These are phyloP conservation scores for Drosophila biarmipes DNA, from an alignment of 1,140 invertebrate species.

Conservation along the genomic window DNA sequence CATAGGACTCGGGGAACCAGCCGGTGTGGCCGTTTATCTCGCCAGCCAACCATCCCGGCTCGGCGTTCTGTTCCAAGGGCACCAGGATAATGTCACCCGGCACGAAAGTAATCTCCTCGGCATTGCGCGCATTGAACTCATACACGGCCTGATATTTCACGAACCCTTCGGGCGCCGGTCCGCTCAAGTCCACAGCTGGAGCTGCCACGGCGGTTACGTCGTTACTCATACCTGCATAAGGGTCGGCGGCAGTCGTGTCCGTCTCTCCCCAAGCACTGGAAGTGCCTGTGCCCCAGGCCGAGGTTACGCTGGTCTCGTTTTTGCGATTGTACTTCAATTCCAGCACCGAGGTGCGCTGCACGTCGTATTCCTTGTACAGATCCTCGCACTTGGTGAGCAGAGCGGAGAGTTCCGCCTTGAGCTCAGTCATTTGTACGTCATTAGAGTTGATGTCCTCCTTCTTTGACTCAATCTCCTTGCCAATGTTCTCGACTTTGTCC, in stretches of 20 bases:
- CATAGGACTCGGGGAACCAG: constrained; percentile 99
- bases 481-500: constrained; percentile 89
- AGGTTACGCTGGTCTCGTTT: constrained; percentile 75
- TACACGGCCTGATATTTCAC: constrained; percentile 95
- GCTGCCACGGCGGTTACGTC: constrained; percentile 52
- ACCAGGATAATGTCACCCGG: constrained; percentile 97
- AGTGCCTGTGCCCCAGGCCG: constrained; percentile 82
- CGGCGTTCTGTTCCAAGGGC: constrained; percentile 93
- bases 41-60: constrained; percentile 99
- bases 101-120: constrained; percentile 97
- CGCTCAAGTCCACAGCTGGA: constrained; percentile 62
- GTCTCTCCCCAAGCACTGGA: constrained; percentile 85
- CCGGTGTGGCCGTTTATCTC: constrained; percentile 93
- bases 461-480: constrained; percentile 90
- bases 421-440: constrained; percentile 90
- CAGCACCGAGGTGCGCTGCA: constrained; percentile 86
- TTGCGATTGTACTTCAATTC: constrained; percentile 86
- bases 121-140: constrained; percentile 96
- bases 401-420: constrained; percentile 86
- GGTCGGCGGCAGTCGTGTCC: constrained; percentile 38
- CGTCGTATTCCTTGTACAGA: constrained; percentile 86
- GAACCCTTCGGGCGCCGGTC: constrained; percentile 85
- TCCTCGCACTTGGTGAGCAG: constrained; percentile 87
- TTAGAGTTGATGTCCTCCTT: constrained; percentile 93
- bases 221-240: constrained; percentile 60